phyloP scores from a whole-genome alignment of 2,113 vertebrate species.

The Mustela lutreola region DNA sequence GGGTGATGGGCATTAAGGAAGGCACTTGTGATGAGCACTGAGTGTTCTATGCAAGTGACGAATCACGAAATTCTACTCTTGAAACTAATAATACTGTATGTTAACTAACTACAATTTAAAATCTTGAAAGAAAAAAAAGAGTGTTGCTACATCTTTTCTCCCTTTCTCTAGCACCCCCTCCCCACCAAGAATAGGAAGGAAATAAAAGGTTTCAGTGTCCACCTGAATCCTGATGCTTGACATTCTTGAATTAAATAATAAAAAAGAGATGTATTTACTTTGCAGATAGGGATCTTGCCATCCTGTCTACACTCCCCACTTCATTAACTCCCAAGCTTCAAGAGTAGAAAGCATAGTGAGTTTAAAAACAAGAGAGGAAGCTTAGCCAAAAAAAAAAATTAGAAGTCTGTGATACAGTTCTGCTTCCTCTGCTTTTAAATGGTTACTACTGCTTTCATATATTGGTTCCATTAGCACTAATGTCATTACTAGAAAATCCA shows the following conservation, averaged over 20 bases:
- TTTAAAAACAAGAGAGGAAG: slow-evolving; percentile 52
- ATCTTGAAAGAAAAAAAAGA: neutral
- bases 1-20: neutral
- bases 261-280: slow-evolving; percentile 65
- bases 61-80: neutral
- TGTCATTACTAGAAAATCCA: slow-evolving; percentile 61
- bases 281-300: slow-evolving; percentile 57
- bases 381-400: neutral
- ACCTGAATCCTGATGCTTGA: slow-evolving; percentile 67
- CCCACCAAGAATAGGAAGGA: slow-evolving; percentile 65
- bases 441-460: neutral
- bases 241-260: slow-evolving; percentile 65
- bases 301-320: neutral
- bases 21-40: neutral
- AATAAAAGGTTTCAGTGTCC: slow-evolving; percentile 72
- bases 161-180: neutral
- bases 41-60: neutral
- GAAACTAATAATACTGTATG: neutral
- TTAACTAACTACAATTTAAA: neutral
- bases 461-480: neutral
- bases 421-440: slow-evolving; percentile 65
- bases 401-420: neutral
- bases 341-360: slow-evolving; percentile 17
- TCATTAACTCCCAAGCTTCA: neutral
- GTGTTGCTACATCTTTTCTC: neutral